phyloP scores from a whole-genome alignment of 2,888 invertebrate species.

The Pemphredon lugubris region DNA sequence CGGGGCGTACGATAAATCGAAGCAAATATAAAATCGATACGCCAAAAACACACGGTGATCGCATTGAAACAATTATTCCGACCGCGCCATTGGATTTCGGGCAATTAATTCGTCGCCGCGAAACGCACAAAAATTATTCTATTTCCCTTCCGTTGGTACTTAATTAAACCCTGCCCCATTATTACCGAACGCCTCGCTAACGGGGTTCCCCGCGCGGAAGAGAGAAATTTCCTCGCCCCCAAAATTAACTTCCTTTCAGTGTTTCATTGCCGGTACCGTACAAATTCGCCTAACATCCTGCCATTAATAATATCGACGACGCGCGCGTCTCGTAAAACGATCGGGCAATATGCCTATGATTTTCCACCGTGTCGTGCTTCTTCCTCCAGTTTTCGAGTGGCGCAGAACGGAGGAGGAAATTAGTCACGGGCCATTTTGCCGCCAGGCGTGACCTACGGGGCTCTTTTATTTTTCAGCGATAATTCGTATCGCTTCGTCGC shows the following conservation, averaged over 20 bases:
- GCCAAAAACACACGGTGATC: not conserved
- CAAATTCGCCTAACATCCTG: conserved; percentile 60
- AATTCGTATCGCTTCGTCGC: conserved; percentile 55
- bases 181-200: no score
- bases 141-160: no score
- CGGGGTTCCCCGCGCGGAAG: not conserved
- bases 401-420: conserved; percentile 57
- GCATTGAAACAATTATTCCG: not conserved
- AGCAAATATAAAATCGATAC: not conserved
- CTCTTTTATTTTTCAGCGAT: conserved; percentile 68
- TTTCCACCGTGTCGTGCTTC: conserved; percentile 58
- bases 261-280: conserved; percentile 30
- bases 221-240: not conserved
- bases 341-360: conserved; percentile 76
- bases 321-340: conserved; percentile 53
- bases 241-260: conserved; percentile 41
- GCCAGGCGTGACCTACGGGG: conserved; percentile 78
- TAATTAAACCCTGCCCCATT: no score
- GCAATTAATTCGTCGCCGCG: not conserved
- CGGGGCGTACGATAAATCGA: conserved; percentile 30
- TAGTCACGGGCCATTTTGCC: conserved; percentile 80
- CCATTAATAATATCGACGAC: conserved; percentile 69
- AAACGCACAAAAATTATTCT: no score
- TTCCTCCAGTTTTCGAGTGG: conserved; percentile 22
- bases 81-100: no score